Percentiles rank a stretch among this genome's conserved stretches.
Conservation (phyloP, 1,140 invertebrate species). For the Samia ricini region DNA sequence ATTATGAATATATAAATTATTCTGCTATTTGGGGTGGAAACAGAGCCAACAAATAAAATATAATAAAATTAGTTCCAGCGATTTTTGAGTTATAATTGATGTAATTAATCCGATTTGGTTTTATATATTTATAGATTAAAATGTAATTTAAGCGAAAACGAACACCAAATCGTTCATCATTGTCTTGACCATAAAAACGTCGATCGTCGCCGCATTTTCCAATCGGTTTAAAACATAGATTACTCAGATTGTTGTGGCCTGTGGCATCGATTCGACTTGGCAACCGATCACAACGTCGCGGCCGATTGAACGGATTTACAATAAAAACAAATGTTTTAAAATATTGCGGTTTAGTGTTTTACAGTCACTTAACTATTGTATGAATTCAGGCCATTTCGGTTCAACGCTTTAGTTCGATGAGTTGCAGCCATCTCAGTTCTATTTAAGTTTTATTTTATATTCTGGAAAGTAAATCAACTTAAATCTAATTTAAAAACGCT, state of each 20-base stretch:
- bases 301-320: conserved; percentile 11
- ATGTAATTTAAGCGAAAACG: background rate
- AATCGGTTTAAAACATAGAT: conserved; percentile 16
- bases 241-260: background rate
- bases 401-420: background rate
- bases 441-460: background rate
- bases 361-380: background rate
- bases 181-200: background rate
- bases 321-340: conserved; percentile 9
- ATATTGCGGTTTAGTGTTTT: conserved; percentile 2
- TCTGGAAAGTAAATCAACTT: background rate
- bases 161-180: background rate
- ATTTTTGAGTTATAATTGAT: too few species aligned
- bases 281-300: conserved; percentile 3
- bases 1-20: too few species aligned
- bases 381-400: conserved; percentile 1
- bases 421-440: background rate
- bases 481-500: background rate
- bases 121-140: too few species aligned
- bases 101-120: too few species aligned
- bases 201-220: conserved; percentile 6
- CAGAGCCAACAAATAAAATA: too few species aligned
- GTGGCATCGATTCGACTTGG: conserved; percentile 8
- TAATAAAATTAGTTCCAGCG: too few species aligned
- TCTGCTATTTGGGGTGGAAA: too few species aligned